Conservation (phyloP, 2,113 vertebrate species). For the human region DNA sequence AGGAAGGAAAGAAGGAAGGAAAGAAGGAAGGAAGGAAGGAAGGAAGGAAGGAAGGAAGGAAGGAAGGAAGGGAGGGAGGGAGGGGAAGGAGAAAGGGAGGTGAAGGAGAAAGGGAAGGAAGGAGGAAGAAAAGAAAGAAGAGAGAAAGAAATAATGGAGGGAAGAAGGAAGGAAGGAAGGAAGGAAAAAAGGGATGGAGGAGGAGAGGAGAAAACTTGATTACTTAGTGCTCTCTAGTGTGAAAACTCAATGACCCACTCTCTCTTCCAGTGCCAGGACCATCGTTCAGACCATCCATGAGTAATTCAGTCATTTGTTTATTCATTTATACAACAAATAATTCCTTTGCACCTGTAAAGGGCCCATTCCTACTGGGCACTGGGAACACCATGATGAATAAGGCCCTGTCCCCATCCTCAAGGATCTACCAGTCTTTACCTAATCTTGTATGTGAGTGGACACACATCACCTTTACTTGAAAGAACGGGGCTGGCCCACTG, state of each 20-base stretch:
- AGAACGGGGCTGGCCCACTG: background rate
- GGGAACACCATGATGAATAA: background rate
- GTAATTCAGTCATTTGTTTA: background rate
- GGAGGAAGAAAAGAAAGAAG: too few species aligned
- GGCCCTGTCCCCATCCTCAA: background rate
- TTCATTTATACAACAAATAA: slow-evolving; percentile 11
- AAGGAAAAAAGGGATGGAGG: too few species aligned
- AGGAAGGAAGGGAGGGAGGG: too few species aligned
- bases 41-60: too few species aligned
- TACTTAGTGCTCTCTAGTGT: background rate
- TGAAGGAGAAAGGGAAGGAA: too few species aligned
- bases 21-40: too few species aligned
- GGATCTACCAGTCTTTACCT: background rate
- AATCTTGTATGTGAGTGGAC: background rate
- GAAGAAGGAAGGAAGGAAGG: accelerated
- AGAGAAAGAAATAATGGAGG: too few species aligned
- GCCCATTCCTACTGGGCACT: background rate
- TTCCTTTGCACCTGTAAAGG: background rate
- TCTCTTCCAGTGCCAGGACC: background rate
- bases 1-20: too few species aligned
- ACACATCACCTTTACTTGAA: background rate
- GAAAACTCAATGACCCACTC: background rate
- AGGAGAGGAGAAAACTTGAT: background rate
- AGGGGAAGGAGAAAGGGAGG: too few species aligned
- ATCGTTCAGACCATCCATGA: background rate